Evolutionary conservation across 2,888 invertebrate genomes (phyloP).

Genomic region (Caenorhabditis sulstoni): DNA sequence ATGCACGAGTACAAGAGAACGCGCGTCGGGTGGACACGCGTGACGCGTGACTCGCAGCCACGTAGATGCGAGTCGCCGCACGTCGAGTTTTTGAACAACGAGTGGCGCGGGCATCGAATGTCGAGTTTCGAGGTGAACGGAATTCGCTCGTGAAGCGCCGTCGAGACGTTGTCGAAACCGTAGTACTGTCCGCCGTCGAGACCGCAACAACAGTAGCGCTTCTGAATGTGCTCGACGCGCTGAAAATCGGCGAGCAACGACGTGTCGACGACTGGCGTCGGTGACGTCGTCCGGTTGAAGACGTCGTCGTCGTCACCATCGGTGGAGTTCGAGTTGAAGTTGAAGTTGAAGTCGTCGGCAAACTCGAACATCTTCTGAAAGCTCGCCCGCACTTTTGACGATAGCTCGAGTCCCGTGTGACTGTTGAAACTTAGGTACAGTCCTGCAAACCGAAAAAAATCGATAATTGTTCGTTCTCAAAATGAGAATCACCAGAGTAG

Average conservation of each 20-base stretch:
- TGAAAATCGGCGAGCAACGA: constrained; percentile 5
- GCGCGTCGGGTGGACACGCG: constrained; percentile 20
- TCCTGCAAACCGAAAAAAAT: constrained; percentile 24
- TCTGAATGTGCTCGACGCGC: constrained; percentile 24
- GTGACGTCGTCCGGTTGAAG: neutral
- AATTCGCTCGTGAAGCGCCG: constrained; percentile 10
- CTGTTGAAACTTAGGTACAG: constrained; percentile 23
- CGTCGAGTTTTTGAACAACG: constrained; percentile 30
- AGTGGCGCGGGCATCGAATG: constrained; percentile 31
- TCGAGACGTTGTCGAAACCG: constrained; percentile 30
- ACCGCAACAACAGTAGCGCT: constrained; percentile 51
- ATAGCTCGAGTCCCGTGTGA: constrained; percentile 7
- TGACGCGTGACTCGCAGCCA: constrained; percentile 25
- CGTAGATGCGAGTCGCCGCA: constrained; percentile 24
- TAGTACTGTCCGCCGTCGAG: constrained; percentile 23
- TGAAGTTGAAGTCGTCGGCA: neutral
- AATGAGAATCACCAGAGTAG: too few relatives aligned
- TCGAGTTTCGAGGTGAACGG: constrained; percentile 15
- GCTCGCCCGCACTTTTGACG: neutral
- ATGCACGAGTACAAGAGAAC: constrained; percentile 36
- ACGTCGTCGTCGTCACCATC: neutral
- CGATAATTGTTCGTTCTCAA: neutral
- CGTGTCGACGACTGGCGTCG: neutral
- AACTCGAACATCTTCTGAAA: constrained; percentile 14
- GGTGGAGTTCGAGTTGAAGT: neutral